phyloP scores from a whole-genome alignment of 2,113 vertebrate species.

The Gambusia affinis region DNA sequence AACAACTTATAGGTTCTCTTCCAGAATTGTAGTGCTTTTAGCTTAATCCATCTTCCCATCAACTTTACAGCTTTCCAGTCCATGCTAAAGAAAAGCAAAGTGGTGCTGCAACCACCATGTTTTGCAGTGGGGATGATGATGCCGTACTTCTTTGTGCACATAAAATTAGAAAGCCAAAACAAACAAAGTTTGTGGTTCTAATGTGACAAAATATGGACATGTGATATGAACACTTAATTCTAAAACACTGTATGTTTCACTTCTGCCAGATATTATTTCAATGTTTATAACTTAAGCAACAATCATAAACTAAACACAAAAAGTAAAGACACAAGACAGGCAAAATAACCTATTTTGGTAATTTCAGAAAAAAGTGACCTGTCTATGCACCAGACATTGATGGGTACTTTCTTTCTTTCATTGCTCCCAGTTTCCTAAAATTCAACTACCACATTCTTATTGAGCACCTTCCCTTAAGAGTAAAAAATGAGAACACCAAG shows the following conservation, averaged over 20 bases:
- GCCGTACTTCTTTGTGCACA: too few species aligned
- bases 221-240: too few species aligned
- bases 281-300: neutral
- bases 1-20: neutral
- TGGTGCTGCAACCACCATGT: too few species aligned
- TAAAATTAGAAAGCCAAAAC: too few species aligned
- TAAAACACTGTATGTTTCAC: too few species aligned
- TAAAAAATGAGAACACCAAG: neutral
- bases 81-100: neutral
- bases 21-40: neutral
- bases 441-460: neutral
- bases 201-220: too few species aligned
- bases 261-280: too few species aligned
- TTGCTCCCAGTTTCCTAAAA: neutral
- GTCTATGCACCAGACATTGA: neutral
- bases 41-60: neutral
- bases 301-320: neutral
- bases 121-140: too few species aligned
- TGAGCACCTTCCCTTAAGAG: slow-evolving; percentile 2
- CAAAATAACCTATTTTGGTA: neutral
- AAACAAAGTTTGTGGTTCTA: too few species aligned
- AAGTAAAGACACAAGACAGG: neutral
- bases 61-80: neutral
- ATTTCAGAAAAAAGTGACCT: neutral
- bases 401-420: neutral